A percentile compares a stretch with the other conserved stretches of the same genome.
Evolutionary conservation across 2,888 invertebrate species (phyloP).

Genomic region (Lasioglossum marginatum): DNA sequence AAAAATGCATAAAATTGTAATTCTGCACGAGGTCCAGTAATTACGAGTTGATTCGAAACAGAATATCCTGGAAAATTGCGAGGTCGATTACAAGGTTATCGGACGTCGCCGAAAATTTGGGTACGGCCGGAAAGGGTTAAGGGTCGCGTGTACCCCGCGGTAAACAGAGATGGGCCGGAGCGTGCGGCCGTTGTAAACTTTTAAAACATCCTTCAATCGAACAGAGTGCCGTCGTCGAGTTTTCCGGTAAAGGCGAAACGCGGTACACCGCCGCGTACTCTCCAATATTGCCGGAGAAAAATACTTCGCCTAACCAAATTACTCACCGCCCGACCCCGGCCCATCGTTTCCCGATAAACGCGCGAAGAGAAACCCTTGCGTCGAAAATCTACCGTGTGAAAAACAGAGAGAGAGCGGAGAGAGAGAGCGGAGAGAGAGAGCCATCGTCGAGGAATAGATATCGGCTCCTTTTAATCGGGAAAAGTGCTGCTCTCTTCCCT

Average conservation of each 20-base stretch:
- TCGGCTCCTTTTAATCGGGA: conserved; percentile 62
- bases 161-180: not conserved
- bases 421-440: not conserved
- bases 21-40: not conserved
- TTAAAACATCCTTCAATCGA: conserved; percentile 47
- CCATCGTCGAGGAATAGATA: conserved; percentile 39
- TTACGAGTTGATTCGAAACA: not conserved
- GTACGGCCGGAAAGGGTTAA: not conserved
- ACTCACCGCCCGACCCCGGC: conserved; percentile 52
- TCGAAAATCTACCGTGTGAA: conserved; percentile 57
- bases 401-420: conserved; percentile 3
- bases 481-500: conserved; percentile 54
- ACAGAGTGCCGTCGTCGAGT: conserved; percentile 48
- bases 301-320: conserved; percentile 72
- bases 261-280: conserved; percentile 44
- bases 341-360: conserved; percentile 68
- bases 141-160: not conserved
- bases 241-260: conserved; percentile 45
- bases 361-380: conserved; percentile 52
- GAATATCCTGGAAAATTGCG: not conserved
- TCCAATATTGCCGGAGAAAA: conserved; percentile 68
- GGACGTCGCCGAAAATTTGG: not conserved
- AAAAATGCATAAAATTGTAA: too few species aligned
- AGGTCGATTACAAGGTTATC: not conserved
- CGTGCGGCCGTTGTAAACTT: conserved; percentile 1